Evolutionary conservation across 2,113 vertebrate species (phyloP).

Genomic region (Sciurus niger): DNA sequence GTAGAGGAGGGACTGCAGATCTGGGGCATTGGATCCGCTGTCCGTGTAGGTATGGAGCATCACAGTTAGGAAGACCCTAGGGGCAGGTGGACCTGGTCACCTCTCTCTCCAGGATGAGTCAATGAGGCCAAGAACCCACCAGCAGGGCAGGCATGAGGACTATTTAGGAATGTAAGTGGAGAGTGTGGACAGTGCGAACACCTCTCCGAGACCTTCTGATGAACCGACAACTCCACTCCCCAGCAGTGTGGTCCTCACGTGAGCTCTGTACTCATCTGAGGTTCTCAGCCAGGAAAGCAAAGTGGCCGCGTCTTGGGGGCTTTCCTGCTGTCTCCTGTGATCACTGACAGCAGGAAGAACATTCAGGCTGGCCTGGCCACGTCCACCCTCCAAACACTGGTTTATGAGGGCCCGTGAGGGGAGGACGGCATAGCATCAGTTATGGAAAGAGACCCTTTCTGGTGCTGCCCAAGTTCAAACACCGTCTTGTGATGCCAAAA

Average conservation of each 20-base stretch:
- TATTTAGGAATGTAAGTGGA: not conserved
- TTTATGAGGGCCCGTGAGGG: not conserved
- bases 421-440: not conserved
- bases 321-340: conserved; percentile 12
- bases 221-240: rapidly evolving
- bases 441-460: not conserved
- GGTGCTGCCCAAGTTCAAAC: conserved; percentile 4
- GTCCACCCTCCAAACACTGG: not conserved
- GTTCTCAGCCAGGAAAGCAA: not conserved
- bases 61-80: not conserved
- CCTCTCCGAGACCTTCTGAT: rapidly evolving
- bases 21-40: not conserved
- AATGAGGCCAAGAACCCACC: not conserved
- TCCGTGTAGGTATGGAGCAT: not conserved
- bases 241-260: not conserved
- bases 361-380: not conserved
- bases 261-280: not conserved
- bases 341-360: not conserved
- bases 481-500: not conserved
- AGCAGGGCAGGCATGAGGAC: not conserved
- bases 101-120: not conserved
- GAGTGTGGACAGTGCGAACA: rapidly evolving
- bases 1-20: not conserved
- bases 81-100: not conserved
- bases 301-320: not conserved